Evolutionary conservation across 2,797 vertebrate species (phyloP), one percentile per base, ranked within the genome.

Genomic region (Acipenser oxyrinchus): DNA sequence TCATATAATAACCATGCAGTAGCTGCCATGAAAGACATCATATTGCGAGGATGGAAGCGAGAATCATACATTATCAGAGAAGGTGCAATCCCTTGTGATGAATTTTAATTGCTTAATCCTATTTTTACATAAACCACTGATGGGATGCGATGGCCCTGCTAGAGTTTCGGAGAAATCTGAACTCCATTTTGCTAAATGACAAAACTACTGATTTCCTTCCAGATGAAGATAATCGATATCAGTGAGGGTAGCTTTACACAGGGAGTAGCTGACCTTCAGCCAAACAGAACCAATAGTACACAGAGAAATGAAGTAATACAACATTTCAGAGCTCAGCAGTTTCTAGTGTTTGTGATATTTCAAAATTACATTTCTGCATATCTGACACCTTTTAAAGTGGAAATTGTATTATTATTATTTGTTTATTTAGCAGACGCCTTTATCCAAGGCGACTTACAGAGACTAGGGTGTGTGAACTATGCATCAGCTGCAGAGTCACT

Each of bases 141-240:
- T 58, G n/a, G 55, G n/a, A 58, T n/a, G 55, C 15, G 12, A n/a
- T n/a, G 55, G 15, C 55, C 7, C 55, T 58, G 55, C 12, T 58
- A 58, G 55, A 49, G 65, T 60, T 51, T 65, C 62, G 62, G 10
- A 13, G 53, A 18, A 69, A 55, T 58, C 49, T 59, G 51, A 74
- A 65, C 37, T 66, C 53, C n/a, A 8, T 65, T 60, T 10, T 50
- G 60, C 69, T 48, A 63, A 60, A 63, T 63, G 65, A 66, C 55
- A 18, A 59, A 60, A 59, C 23, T 58, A 66, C 18, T 66, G 65
- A 66, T 66, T 62, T 70, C 13, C 62, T 60, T 53, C 68, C 48
- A 51, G 48, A 49, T 49, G 48, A 57, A 70, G 51, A 53, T 23
- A 66, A 70, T 70, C 69, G 57, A 66, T 70, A 12, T 8, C 9